Base-by-base conservation (phyloP, 1,140 invertebrate species). In the Rhopalosiphum padi region DNA sequence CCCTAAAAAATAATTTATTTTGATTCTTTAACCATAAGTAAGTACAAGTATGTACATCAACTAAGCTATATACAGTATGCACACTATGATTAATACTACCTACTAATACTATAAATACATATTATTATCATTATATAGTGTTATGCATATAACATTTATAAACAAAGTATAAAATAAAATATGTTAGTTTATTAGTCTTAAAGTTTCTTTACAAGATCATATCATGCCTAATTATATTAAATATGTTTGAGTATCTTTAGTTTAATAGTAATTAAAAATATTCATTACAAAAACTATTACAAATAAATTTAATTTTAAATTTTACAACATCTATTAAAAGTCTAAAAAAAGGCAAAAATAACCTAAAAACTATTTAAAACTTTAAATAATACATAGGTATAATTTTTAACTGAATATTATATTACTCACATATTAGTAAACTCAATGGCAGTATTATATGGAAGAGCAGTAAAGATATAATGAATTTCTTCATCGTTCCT, bases 401-500 rank as follows among this genome's bases (percentile, higher is more conserved):
- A 68, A 68, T 5, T 68, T 46, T 68, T 68, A 68, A 77, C 15
- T 77, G n/a, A 35, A 77, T 77, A 77, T 77, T n/a, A 53, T 37
- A 23, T 5, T 93, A 93, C 91, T 93, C 18, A 93, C 91, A 53
- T 93, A 53, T 93, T 55, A 93, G 23, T 85, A 93, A 93, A n/a
- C 91, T 55, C 46, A 93, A 41, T 9, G 91, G 91, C 35, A 93
- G 48, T 41, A 93, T 93, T 86, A 93, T 55, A 43, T 93, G 91
- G 25, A 93, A 93, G 4, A 93, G 91, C 23, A 93, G 35, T 22
- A 93, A 7, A 51, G 91, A 93, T n/a, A 93, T 86, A 3, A 93
- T 85, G n/a, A 86, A 93, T 86, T 85, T 93, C 82, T 93, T 93
- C 91, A 93, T 93, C 0, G 35, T 93, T 86, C 48, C 91, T 93